phyloP scores from a whole-genome alignment of 2,797 vertebrate species.

The Pseudochaenichthys georgianus region DNA sequence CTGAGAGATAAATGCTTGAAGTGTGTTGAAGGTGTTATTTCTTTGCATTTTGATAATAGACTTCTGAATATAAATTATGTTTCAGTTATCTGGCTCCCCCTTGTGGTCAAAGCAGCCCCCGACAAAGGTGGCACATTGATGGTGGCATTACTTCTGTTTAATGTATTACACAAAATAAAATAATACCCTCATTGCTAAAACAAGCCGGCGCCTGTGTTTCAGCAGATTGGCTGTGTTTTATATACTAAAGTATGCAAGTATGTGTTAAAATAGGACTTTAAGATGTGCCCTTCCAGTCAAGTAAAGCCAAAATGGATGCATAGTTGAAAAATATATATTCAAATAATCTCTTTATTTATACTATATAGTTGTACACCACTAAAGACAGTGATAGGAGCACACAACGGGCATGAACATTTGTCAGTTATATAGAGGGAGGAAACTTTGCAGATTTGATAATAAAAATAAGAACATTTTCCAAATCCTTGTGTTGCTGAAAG shows the following conservation, averaged over 20 bases:
- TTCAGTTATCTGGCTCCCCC: conserved; percentile 49
- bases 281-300: conserved; percentile 37
- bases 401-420: conserved; percentile 88
- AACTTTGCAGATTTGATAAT: conserved; percentile 86
- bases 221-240: neutral
- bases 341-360: conserved; percentile 94
- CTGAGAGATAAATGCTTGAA: neutral
- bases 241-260: neutral
- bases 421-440: conserved; percentile 87
- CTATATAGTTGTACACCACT: conserved; percentile 91
- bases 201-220: neutral
- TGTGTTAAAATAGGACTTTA: neutral
- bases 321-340: conserved; percentile 91
- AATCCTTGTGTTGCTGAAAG: conserved; percentile 78
- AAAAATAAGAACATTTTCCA: conserved; percentile 89
- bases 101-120: conserved; percentile 46
- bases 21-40: neutral
- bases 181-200: neutral
- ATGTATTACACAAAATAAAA: neutral
- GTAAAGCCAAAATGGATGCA: conserved; percentile 80
- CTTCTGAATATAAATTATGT: too few species aligned
- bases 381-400: conserved; percentile 91
- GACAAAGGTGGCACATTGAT: neutral
- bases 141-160: neutral
- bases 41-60: neutral